These are phyloP conservation scores for Sinocyclocheilus anshuiensis DNA, from an alignment of 2,113 vertebrate species.

Conservation along the genomic window DNA sequence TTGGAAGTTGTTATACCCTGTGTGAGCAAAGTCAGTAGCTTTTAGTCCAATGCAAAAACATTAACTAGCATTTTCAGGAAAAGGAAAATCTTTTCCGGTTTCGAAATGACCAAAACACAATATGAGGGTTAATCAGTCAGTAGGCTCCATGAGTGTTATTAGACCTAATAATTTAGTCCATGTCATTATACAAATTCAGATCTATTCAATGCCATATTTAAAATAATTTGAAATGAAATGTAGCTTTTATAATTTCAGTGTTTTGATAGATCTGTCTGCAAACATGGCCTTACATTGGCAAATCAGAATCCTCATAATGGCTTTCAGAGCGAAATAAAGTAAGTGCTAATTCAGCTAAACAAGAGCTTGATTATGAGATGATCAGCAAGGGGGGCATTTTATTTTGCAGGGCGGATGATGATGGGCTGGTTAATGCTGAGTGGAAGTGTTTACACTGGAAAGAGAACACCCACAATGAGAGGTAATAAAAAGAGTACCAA, in stretches of 20 bases:
- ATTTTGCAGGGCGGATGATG: background rate
- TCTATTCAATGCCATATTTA: background rate
- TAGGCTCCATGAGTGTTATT: no score
- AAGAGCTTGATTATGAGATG: conserved; percentile 8
- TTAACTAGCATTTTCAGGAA: no score
- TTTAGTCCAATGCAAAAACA: no score
- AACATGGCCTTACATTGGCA: background rate
- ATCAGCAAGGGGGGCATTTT: conserved; percentile 7
- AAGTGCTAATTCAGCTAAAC: conserved; percentile 18
- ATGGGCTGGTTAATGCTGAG: conserved; percentile 20
- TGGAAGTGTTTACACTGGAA: conserved; percentile 16
- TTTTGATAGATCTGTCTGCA: background rate
- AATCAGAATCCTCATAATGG: background rate
- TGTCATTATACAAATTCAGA: background rate
- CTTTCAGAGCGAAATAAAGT: background rate
- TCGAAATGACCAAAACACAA: no score
- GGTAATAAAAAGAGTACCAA: conserved; percentile 21
- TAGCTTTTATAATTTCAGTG: background rate
- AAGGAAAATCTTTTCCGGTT: no score
- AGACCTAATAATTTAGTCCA: background rate
- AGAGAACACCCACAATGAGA: background rate
- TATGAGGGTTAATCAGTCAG: no score
- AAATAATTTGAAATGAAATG: background rate
- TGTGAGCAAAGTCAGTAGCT: no score
- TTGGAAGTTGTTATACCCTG: no score